phyloP scores from a whole-genome alignment of 2,113 vertebrate species.

The Microtus montanus region DNA sequence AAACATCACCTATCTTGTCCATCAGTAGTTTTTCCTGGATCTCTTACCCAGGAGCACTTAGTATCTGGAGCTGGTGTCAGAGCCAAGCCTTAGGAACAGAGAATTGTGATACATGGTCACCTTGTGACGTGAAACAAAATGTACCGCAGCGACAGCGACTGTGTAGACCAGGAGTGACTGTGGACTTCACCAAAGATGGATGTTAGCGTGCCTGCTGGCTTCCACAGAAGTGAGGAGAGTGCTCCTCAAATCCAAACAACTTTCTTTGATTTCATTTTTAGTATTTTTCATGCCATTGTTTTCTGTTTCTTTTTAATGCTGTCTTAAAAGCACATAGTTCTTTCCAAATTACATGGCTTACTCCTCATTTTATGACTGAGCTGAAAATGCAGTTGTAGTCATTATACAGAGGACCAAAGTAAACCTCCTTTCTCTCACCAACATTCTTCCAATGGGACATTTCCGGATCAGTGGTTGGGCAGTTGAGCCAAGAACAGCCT shows the following conservation, averaged over 20 bases:
- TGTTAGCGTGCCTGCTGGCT: not conserved
- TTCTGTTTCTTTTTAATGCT: conserved; percentile 18
- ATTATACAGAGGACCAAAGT: not conserved
- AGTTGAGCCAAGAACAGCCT: not conserved
- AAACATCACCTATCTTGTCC: not conserved
- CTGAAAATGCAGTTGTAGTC: not conserved
- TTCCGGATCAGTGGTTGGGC: not conserved
- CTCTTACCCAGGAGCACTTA: not conserved
- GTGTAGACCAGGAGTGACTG: not conserved
- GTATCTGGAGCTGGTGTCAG: not conserved
- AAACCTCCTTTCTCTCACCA: not conserved
- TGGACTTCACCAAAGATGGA: not conserved
- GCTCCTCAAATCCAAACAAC: not conserved
- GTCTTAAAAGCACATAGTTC: not conserved
- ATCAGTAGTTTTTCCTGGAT: not conserved
- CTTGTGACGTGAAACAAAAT: not conserved
- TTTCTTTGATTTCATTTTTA: not conserved
- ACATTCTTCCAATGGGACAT: not conserved
- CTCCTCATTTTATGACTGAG: not conserved
- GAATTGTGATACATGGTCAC: not conserved
- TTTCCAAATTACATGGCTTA: not conserved
- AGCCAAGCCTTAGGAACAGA: not conserved
- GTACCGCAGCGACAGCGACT: not conserved
- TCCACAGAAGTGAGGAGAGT: not conserved
- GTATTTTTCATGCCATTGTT: conserved; percentile 10